Evolutionary conservation across 1,140 invertebrate genomes (phyloP), one percentile per base, ranked within the genome.

Genomic region (Bombus superbus): DNA sequence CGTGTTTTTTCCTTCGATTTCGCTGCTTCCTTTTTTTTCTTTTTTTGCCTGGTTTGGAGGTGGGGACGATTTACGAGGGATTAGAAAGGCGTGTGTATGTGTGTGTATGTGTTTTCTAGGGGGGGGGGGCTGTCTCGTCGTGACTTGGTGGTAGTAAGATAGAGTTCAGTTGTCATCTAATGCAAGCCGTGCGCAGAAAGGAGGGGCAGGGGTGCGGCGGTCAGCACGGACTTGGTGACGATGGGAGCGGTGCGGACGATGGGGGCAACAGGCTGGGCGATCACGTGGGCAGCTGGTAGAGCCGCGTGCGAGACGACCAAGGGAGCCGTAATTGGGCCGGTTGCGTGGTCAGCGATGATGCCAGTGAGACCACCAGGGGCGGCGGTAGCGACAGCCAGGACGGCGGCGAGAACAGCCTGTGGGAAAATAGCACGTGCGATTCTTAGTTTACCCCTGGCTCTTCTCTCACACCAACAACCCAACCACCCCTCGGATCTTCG

Each of bases 201-300:
- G 15, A 89, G 81, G 59, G 81, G 77, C 22, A 73, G 42, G 88
- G 94, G 77, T 93, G 91, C 90, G 32, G 95, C 89, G 93, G 95
- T 79, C 91, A 96, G 81, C 88, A 96, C 85, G 85, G 95, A 96
- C 75, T 87, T 94, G 93, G 94, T 95, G 84, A 95, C 92, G 84
- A 95, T 92, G 68, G 94, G 91, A 2, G 89, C 66, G 32, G 73
- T 64, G 81, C 93, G 94, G 40, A 94, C 91, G n/a, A 72, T n/a
- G 38, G 93, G 93, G 4, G 92, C 91, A n/a, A 92, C 80, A 35
- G 93, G 93, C 69, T 92, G 92, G 75, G 86, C 86, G 35, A 91
- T 78, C 28, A 92, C 88, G 35, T 88, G 88, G 68, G 86, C 77
- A 18, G 91, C 92, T 28, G 86, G 57, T 9, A 91, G 89, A 18